Evolutionary conservation across 2,113 vertebrate genomes (phyloP).

Genomic region (Percina caprodes): DNA sequence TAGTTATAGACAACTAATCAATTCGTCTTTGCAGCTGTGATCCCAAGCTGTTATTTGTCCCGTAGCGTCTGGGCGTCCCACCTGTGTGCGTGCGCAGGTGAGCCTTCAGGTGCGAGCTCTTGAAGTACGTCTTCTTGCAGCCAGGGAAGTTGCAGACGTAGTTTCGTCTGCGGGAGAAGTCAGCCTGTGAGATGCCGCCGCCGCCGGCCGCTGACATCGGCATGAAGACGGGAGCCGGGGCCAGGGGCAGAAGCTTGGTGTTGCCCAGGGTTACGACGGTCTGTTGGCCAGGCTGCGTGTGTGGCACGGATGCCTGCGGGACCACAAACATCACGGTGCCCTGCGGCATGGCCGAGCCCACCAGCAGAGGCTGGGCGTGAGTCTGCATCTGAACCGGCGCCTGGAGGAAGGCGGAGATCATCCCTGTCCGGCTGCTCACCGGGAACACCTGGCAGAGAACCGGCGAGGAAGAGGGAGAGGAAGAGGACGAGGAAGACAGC

Average conservation of each 20-base stretch:
- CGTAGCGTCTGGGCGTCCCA: conserved; percentile 52
- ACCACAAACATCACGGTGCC: conserved; percentile 96
- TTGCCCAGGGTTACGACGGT: conserved; percentile 88
- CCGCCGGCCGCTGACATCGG: conserved; percentile 82
- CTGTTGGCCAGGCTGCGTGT: conserved; percentile 74
- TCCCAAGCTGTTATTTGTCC: too few relatives aligned
- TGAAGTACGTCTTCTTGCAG: conserved; percentile 99
- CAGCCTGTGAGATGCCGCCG: conserved; percentile 80
- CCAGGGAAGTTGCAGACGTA: conserved; percentile 93
- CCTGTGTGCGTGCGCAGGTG: conserved; percentile 98
- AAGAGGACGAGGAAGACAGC: conserved; percentile 72
- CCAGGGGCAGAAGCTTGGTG: conserved; percentile 93
- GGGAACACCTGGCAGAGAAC: conserved; percentile 95
- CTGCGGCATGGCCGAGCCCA: conserved; percentile 88
- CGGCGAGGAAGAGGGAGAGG: conserved; percentile 80
- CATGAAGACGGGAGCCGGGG: conserved; percentile 92
- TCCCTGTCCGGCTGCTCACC: conserved; percentile 82
- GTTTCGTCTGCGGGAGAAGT: conserved; percentile 94
- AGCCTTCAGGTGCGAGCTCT: conserved; percentile 98
- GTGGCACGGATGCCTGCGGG: conserved; percentile 77
- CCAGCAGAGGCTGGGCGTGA: conserved; percentile 85
- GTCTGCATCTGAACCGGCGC: conserved; percentile 81
- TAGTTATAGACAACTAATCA: too few relatives aligned
- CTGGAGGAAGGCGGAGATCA: conserved; percentile 90
- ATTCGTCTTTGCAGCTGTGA: too few relatives aligned